A percentile compares a stretch with the other conserved stretches of the same genome.
Conservation (phyloP, 1,140 invertebrate species). For the Drosophila auraria region DNA sequence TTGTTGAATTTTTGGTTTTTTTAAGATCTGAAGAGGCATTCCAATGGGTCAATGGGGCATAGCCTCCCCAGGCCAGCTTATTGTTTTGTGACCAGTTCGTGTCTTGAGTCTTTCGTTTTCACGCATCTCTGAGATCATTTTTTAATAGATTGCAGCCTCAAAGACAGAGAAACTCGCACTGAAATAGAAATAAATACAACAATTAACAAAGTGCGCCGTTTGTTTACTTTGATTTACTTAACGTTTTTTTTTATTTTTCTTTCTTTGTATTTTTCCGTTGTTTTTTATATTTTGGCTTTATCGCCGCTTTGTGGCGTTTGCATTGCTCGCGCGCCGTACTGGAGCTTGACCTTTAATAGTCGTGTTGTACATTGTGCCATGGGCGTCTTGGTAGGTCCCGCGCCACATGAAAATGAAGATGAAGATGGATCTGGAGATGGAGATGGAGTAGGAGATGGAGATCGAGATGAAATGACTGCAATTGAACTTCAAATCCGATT, state of each 20-base stretch:
- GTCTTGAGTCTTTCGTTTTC: constrained; percentile 74
- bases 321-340: constrained; percentile 27
- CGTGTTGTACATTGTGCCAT: constrained; percentile 75
- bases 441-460: constrained; percentile 32
- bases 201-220: constrained; percentile 76
- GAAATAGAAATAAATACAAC: constrained; percentile 59
- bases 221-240: constrained; percentile 77
- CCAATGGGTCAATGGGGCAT: not conserved
- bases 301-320: constrained; percentile 27
- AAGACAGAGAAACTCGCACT: constrained; percentile 20
- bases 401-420: constrained; percentile 28
- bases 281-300: constrained; percentile 19
- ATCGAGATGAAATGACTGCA: constrained; percentile 43
- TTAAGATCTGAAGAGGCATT: constrained; percentile 17
- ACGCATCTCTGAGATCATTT: constrained; percentile 58
- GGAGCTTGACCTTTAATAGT: constrained; percentile 74
- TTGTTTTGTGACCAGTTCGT: constrained; percentile 60
- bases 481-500: constrained; percentile 71
- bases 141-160: constrained; percentile 49
- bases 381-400: constrained; percentile 53
- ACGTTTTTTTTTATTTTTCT: constrained; percentile 41
- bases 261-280: constrained; percentile 28
- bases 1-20: not conserved
- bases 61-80: not conserved
- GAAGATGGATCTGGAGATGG: constrained; percentile 28